These are phyloP conservation scores for Centropristis striata DNA, from an alignment of 2,113 vertebrate genomes.

Conservation along the genomic window DNA sequence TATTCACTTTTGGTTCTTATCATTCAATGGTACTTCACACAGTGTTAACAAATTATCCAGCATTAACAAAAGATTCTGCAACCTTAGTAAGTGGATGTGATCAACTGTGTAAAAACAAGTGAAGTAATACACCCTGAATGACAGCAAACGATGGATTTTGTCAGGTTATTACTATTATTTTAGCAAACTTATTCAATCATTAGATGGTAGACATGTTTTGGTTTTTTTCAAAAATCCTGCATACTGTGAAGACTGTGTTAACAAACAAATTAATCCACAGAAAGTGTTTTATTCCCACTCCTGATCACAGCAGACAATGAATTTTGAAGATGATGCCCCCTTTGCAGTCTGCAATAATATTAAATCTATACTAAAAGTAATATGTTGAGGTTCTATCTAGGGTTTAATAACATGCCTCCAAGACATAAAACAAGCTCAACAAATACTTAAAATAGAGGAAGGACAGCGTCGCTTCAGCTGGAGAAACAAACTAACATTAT, in stretches of 20 bases:
- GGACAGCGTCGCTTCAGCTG: not conserved
- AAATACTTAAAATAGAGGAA: not conserved
- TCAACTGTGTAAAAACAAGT: not conserved
- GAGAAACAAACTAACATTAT: not conserved
- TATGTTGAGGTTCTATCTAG: not conserved
- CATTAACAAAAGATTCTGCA: not conserved
- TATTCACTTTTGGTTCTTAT: not conserved
- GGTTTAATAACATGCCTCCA: conserved; percentile 5
- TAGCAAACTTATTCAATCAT: not conserved
- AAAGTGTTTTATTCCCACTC: not conserved
- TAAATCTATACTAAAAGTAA: not conserved
- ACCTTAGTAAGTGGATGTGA: not conserved
- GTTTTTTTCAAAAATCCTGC: not conserved
- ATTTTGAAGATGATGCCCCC: not conserved
- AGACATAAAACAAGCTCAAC: conserved; percentile 8
- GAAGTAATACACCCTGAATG: not conserved
- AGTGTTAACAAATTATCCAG: not conserved
- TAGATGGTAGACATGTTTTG: not conserved
- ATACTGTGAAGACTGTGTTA: not conserved
- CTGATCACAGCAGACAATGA: not conserved
- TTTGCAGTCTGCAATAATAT: not conserved
- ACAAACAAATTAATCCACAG: not conserved
- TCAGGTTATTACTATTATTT: not conserved
- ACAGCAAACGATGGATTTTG: not conserved
- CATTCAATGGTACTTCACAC: not conserved